Evolutionary conservation across 2,113 vertebrate genomes (phyloP), one percentile per base, ranked within the genome.

Genomic region (Eulemur macaco): DNA sequence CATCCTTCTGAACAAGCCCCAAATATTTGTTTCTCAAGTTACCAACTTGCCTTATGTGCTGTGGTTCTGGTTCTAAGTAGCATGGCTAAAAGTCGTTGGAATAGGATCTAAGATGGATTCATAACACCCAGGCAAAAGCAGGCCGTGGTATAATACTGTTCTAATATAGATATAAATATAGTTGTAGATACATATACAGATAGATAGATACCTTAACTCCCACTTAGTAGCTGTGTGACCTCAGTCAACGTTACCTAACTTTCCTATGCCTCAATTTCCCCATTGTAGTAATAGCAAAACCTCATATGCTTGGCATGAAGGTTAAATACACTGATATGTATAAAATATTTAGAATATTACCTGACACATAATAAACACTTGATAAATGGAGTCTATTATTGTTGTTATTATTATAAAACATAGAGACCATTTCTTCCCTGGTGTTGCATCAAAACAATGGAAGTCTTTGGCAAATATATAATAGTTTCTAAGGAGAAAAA

Each of bases 21-120:
- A 66, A 56, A 91, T 50, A 27, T 66, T 87, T 56, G 81, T 56
- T 84, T 94, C 95, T 91, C 66, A 76, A 47, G 77, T 91, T 88
- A 88, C 82, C 52, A n/a, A 58, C 91, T 93, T 93, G 86, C 64
- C 78, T 77, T 50, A 82, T 64, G 50, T 10, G 71, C 64, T 92
- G 64, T 64, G 84, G 69, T 71, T 73, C 68, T 31, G n/a, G 78
- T 71, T 66, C 58, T 78, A 54, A 54, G 88, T 12, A 68, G 68
- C 47, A 39, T 6, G 17, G 63, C 23, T 82, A 78, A 73, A 63
- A 27, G n/a, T 25, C 47, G 54, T 80, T 68, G 31, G 47, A 66
- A 54, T 29, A 58, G 73, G 6, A 18, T 13, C 23, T 23, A 80
- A 87, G 39, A 66, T n/a, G 68, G 52, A 66, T 42, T 27, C 7